Percentiles rank a stretch among this genome's conserved stretches.
phyloP scores from a whole-genome alignment of 2,797 vertebrate species.

The Intellagama lesueurii region DNA sequence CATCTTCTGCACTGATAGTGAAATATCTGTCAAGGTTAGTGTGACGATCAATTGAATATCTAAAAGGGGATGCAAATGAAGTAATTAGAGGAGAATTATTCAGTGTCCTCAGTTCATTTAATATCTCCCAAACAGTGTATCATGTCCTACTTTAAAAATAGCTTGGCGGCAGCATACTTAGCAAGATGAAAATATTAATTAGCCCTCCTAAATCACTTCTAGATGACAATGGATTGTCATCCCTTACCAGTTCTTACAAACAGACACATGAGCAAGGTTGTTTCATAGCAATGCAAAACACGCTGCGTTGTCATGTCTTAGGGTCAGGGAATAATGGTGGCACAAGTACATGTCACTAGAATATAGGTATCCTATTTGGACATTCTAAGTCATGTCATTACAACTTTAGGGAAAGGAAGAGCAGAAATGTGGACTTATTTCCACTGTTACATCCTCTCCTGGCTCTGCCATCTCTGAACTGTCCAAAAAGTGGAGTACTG shows the following conservation, averaged over 20 bases:
- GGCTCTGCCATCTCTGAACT: not conserved
- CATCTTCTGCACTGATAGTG: constrained; percentile 89
- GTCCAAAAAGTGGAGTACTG: not conserved
- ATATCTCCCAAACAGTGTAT: constrained; percentile 55
- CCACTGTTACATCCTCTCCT: not conserved
- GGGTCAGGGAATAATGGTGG: not conserved
- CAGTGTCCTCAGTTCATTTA: constrained; percentile 51
- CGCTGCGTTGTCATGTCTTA: not conserved
- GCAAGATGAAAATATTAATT: constrained; percentile 53
- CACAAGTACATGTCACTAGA: not conserved
- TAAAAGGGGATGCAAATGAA: constrained; percentile 72
- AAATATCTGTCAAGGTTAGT: constrained; percentile 97
- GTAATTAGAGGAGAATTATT: constrained; percentile 68
- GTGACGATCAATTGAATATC: constrained; percentile 95
- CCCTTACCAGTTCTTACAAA: constrained; percentile 62
- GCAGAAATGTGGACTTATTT: not conserved
- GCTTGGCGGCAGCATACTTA: constrained; percentile 28
- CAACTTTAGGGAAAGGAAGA: not conserved
- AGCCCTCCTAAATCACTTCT: constrained; percentile 27
- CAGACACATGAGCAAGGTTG: constrained; percentile 50
- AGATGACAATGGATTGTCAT: constrained; percentile 53
- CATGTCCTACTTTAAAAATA: constrained; percentile 59
- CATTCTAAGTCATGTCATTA: not conserved
- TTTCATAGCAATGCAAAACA: constrained; percentile 24
- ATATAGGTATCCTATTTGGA: too few relatives aligned